Conservation (phyloP, 2,113 vertebrate species). For the Lipophrys pholis region DNA sequence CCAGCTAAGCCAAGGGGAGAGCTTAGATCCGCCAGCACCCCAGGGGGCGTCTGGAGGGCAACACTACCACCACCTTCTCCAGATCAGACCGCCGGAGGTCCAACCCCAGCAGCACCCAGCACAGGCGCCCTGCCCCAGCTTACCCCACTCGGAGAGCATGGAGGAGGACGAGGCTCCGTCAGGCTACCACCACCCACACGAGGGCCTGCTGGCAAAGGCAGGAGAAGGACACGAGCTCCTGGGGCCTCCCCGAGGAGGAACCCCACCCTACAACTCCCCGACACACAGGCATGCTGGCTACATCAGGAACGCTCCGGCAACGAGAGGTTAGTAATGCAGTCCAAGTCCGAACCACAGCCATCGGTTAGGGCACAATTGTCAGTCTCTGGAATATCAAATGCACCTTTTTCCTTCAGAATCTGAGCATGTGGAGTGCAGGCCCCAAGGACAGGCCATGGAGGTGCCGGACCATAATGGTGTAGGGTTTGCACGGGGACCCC, state of each 20-base stretch:
- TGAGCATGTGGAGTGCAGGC: conserved; percentile 88
- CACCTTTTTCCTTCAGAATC: conserved; percentile 57
- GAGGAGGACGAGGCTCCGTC: conserved; percentile 91
- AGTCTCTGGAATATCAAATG: not conserved
- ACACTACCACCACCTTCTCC: conserved; percentile 93
- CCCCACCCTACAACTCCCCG: conserved; percentile 86
- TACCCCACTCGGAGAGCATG: conserved; percentile 97
- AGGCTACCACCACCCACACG: conserved; percentile 82
- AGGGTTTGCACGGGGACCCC: conserved; percentile 82
- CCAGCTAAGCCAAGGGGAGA: conserved; percentile 91
- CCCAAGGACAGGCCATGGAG: conserved; percentile 88
- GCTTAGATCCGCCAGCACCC: conserved; percentile 80
- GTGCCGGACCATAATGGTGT: conserved; percentile 90
- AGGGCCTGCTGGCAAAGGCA: conserved; percentile 88
- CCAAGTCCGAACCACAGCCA: conserved; percentile 65
- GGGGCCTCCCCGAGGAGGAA: conserved; percentile 84
- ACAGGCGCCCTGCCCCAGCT: conserved; percentile 71
- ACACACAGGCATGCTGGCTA: conserved; percentile 85
- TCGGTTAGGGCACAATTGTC: no score
- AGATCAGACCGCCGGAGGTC: conserved; percentile 87
- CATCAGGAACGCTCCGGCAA: conserved; percentile 62
- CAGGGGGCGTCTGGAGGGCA: conserved; percentile 75
- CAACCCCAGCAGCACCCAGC: conserved; percentile 66
- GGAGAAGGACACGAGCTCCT: conserved; percentile 88
- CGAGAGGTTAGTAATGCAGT: conserved; percentile 79